These are phyloP conservation scores for Mimachlamys varia DNA, from an alignment of 2,888 invertebrate genomes.

Conservation along the genomic window DNA sequence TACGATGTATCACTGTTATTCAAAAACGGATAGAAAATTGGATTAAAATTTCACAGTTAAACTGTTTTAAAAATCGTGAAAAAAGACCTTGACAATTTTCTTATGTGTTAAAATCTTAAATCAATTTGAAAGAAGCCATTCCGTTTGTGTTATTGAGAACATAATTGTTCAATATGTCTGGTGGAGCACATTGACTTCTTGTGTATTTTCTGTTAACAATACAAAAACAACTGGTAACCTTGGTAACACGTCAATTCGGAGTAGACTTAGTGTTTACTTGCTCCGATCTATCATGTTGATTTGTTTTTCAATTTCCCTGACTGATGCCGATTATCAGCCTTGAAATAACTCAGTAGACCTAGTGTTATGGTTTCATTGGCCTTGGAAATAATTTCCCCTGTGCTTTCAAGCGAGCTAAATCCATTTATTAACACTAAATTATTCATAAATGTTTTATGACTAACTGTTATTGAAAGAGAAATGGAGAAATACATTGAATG, in stretches of 20 bases:
- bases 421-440: conserved; percentile 34
- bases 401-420: conserved; percentile 14
- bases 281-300: not conserved
- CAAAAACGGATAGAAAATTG: not conserved
- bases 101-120: conserved; percentile 8
- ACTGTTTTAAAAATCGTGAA: not conserved
- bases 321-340: not conserved
- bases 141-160: not conserved
- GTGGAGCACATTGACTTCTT: not conserved
- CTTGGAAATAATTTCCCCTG: conserved; percentile 29
- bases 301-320: conserved; percentile 27
- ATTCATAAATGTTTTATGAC: conserved; percentile 36
- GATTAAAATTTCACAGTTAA: not conserved
- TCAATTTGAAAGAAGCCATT: conserved; percentile 22
- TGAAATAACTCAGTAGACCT: not conserved
- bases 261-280: not conserved
- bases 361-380: not conserved
- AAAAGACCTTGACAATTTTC: not conserved
- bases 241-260: not conserved
- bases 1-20: not conserved
- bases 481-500: not conserved
- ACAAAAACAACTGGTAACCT: not conserved
- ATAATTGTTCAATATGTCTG: not conserved
- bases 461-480: conserved; percentile 3
- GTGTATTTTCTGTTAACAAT: not conserved